Evolutionary conservation across 1,140 invertebrate genomes (phyloP).

Genomic region (Halictus rubicundus): DNA sequence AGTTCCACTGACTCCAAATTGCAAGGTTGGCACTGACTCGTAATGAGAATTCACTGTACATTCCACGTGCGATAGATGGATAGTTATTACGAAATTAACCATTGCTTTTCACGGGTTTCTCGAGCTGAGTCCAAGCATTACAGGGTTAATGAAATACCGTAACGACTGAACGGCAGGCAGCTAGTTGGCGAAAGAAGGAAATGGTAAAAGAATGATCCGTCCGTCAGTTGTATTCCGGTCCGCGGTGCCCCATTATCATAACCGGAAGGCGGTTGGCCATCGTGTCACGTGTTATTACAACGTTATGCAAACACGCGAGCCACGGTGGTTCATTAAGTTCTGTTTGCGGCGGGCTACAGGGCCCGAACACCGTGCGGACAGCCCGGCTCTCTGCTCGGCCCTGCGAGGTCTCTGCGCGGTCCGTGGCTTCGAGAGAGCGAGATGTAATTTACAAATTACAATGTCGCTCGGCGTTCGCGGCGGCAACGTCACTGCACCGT

Average conservation of each 20-base stretch:
- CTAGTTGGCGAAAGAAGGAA: too few relatives aligned
- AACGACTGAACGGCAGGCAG: too few relatives aligned
- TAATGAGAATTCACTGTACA: too few relatives aligned
- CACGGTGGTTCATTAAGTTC: constrained; percentile 23
- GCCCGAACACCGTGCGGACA: background rate
- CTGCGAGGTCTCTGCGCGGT: too few relatives aligned
- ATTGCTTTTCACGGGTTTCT: too few relatives aligned
- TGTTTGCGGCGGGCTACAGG: background rate
- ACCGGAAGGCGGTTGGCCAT: constrained; percentile 22
- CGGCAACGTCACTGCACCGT: constrained; percentile 56
- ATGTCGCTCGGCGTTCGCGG: constrained; percentile 68
- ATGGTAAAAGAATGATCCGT: too few relatives aligned
- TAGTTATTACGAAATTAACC: too few relatives aligned
- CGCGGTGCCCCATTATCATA: constrained; percentile 32
- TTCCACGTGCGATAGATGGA: too few relatives aligned
- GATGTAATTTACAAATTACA: constrained; percentile 74
- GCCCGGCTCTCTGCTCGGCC: background rate
- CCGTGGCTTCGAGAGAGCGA: background rate
- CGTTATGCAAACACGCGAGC: constrained; percentile 29
- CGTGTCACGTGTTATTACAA: constrained; percentile 30
- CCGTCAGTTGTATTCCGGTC: background rate
- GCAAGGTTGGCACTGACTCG: too few relatives aligned
- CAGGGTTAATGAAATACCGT: too few relatives aligned
- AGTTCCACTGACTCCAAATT: too few relatives aligned
- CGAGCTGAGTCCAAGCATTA: too few relatives aligned